These are phyloP conservation scores for Parotocinclus haroldoi DNA, from an alignment of 2,797 vertebrate genomes.

Conservation along the genomic window DNA sequence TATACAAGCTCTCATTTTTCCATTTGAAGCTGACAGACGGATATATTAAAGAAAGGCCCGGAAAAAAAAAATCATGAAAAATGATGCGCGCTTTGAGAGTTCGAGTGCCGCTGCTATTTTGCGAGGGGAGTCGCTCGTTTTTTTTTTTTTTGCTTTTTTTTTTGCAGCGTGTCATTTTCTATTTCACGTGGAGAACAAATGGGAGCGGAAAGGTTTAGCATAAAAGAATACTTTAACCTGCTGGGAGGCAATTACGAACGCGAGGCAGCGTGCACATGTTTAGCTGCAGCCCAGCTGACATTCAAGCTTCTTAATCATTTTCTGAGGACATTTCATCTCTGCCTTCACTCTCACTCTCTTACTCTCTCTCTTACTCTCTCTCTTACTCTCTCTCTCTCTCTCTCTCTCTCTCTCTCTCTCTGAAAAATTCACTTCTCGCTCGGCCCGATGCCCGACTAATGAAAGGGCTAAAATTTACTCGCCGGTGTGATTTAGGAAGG, in stretches of 20 bases:
- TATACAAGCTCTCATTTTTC: constrained; percentile 32
- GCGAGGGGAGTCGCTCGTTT: constrained; percentile 8
- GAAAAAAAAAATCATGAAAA: constrained; percentile 46
- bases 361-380: background rate
- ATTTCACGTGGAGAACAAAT: constrained; percentile 57
- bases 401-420: background rate
- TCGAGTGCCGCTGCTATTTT: constrained; percentile 57
- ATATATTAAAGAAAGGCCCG: constrained; percentile 48
- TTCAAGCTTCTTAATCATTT: constrained; percentile 61
- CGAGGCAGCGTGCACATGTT: constrained; percentile 54
- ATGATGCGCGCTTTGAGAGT: constrained; percentile 57
- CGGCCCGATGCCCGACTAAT: constrained; percentile 47
- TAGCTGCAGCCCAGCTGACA: constrained; percentile 60
- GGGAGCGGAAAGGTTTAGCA: constrained; percentile 57
- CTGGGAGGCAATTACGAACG: constrained; percentile 64
- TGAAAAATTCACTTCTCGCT: constrained; percentile 17
- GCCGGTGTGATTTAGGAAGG: constrained; percentile 50
- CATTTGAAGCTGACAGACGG: constrained; percentile 54
- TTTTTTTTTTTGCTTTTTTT: constrained; percentile 4
- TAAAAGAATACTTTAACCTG: constrained; percentile 65
- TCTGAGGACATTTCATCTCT: constrained; percentile 44
- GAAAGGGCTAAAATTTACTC: constrained; percentile 55
- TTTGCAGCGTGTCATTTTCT: constrained; percentile 50
- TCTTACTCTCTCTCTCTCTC: background rate
- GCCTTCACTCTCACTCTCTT: constrained; percentile 14